Evolutionary conservation across 2,797 vertebrate species (phyloP).

Genomic region (Chiloscyllium punctatum): DNA sequence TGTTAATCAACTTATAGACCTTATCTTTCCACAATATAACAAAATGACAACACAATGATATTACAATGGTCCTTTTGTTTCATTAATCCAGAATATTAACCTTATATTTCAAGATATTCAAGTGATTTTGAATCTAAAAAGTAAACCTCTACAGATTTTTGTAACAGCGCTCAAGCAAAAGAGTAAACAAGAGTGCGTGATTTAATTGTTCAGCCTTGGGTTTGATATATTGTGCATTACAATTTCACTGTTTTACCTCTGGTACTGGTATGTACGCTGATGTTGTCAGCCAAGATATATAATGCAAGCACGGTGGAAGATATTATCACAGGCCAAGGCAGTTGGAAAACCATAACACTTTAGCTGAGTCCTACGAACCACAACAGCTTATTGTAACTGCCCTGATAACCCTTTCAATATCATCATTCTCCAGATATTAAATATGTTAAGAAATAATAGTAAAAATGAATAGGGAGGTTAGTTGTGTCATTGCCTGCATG

Average conservation of each 20-base stretch:
- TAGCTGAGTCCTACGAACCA: neutral
- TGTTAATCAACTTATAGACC: neutral
- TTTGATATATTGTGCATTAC: neutral
- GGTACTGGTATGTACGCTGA: neutral
- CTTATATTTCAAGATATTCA: neutral
- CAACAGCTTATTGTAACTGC: neutral
- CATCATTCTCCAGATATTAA: neutral
- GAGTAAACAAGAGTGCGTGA: neutral
- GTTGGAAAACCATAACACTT: neutral
- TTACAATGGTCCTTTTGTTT: neutral
- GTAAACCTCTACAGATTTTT: neutral
- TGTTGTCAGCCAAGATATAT: neutral
- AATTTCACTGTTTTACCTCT: constrained; percentile 8
- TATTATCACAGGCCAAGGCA: constrained; percentile 21
- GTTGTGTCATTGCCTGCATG: neutral
- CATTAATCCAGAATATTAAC: neutral
- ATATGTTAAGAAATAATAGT: constrained; percentile 7
- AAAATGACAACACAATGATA: neutral
- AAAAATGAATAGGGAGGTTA: neutral
- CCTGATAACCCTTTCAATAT: neutral
- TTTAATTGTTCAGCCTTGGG: neutral
- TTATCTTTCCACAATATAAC: neutral
- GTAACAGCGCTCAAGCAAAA: neutral
- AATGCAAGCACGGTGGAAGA: neutral
- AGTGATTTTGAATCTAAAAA: neutral